A percentile compares a stretch with the other conserved stretches of the same genome.
Evolutionary conservation across 2,797 vertebrate species (phyloP).

Genomic region (Pangasius macronema): DNA sequence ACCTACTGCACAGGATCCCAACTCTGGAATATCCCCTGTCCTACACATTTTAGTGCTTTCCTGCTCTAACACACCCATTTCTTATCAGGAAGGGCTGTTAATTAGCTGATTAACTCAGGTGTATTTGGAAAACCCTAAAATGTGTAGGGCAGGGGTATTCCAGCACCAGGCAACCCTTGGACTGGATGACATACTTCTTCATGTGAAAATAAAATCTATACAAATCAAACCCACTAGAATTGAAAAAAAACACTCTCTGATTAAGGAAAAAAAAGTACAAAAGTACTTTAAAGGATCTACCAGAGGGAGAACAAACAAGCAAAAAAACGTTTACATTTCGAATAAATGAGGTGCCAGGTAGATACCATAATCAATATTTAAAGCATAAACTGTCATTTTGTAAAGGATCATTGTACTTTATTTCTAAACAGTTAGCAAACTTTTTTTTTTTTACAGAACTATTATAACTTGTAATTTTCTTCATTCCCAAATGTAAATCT

Average conservation of each 20-base stretch:
- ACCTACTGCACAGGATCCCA: neutral
- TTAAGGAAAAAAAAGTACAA: neutral
- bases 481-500: neutral
- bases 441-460: neutral
- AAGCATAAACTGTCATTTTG: neutral
- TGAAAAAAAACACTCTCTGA: neutral
- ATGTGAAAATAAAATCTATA: too few species aligned
- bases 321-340: neutral
- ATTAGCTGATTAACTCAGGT: neutral
- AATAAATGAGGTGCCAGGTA: neutral
- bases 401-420: neutral
- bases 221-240: too few species aligned
- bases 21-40: neutral
- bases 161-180: too few species aligned
- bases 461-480: neutral
- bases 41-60: constrained; percentile 1
- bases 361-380: neutral
- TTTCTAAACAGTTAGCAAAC: neutral
- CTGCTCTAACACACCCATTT: neutral
- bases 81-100: neutral
- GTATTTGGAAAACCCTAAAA: neutral
- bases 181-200: too few species aligned
- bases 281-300: neutral
- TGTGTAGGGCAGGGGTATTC: neutral
- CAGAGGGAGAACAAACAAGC: neutral